phyloP scores from a whole-genome alignment of 2,888 invertebrate species.

The Tyria jacobaeae region DNA sequence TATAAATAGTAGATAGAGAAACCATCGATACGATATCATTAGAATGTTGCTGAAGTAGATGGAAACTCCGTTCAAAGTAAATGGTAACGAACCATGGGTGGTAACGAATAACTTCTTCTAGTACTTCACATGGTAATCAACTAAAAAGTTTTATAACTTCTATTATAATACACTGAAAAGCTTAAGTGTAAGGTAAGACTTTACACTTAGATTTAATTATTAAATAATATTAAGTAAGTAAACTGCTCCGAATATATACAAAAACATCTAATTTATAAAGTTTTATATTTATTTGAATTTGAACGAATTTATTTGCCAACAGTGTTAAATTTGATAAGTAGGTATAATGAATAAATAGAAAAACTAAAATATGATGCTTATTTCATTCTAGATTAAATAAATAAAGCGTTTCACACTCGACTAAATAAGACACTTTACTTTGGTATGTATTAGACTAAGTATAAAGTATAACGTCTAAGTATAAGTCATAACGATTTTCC shows the following conservation, averaged over 20 bases:
- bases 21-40: slow-evolving; percentile 14
- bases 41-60: not conserved
- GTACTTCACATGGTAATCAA: slow-evolving; percentile 34
- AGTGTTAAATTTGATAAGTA: not conserved
- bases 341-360: slow-evolving; percentile 35
- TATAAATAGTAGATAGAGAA: slow-evolving; percentile 14
- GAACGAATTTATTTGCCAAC: slow-evolving; percentile 4
- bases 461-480: slow-evolving; percentile 54
- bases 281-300: slow-evolving; percentile 7
- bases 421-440: slow-evolving; percentile 83
- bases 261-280: slow-evolving; percentile 4
- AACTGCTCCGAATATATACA: slow-evolving; percentile 12
- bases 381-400: slow-evolving; percentile 65
- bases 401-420: slow-evolving; percentile 85
- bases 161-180: not conserved
- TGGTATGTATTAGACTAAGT: slow-evolving; percentile 78
- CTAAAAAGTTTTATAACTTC: not conserved
- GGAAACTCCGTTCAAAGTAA: slow-evolving; percentile 6
- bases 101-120: slow-evolving; percentile 39
- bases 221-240: not conserved
- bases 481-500: slow-evolving; percentile 38
- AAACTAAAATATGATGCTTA: slow-evolving; percentile 42
- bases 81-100: slow-evolving; percentile 46
- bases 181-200: slow-evolving; percentile 8
- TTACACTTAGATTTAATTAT: not conserved